Base-by-base conservation (phyloP, 2,888 invertebrate species). In the Caenorhabditis sp. region DNA sequence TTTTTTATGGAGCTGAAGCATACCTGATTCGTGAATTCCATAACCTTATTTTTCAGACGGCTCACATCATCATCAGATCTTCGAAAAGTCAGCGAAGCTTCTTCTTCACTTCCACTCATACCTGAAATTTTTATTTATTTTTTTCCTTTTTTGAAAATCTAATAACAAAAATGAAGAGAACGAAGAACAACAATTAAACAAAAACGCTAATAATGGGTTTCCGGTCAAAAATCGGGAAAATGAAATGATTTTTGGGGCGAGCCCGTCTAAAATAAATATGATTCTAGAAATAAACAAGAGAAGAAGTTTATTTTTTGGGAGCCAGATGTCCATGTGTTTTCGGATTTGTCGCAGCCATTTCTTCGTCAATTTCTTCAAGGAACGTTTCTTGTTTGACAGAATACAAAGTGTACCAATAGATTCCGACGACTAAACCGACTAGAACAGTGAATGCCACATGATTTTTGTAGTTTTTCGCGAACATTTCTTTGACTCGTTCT, bases 331-430 rank as follows among this genome's bases (percentile, higher is more conserved):
- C 82, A 59, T 82, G 82, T 26, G 80, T 80, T 25, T 71, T 69
- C n/a, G 82, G 81, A 49, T 70, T 70, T 59, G 84, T 80, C 7
- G 61, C 67, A 5, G 86, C 87, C 73, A 87, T 79, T 73, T 87
- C 87, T 87, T 93, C 93, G 78, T 95, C 92, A 87, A 95, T 94
- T 88, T 95, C 95, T 90, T 95, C 95, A 69, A 96, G 91, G 90
- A 96, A 95, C 59, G 92, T 93, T 89, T 96, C 96, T 88, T 95
- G 95, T 88, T 92, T 93, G 60, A 96, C 93, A 5, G 95, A 92
- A 78, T 91, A 91, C 87, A 94, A 93, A 21, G 95, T 93, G 89
- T 95, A 95, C 36, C 91, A 90, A 89, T 94, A 95, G 86, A 96
- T 94, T 75, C 93, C 91, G n/a, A 79, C 74, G 49, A 78, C 84